Evolutionary conservation across 2,113 vertebrate species (phyloP).

Genomic region (Sinocyclocheilus anophthalmus): DNA sequence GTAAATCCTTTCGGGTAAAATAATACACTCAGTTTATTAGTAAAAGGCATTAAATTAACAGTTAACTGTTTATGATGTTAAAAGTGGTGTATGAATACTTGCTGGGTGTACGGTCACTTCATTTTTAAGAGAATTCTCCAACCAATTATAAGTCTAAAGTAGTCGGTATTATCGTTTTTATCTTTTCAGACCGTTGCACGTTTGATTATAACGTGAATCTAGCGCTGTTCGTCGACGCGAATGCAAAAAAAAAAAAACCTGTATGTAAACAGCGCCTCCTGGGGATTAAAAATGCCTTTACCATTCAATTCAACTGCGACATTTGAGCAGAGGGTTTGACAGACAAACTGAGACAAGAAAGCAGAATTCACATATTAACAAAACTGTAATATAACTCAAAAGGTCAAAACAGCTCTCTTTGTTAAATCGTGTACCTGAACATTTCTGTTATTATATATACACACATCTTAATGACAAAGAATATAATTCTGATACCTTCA

Average conservation of each 20-base stretch:
- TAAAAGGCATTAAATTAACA: background rate
- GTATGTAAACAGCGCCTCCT: constrained; percentile 8
- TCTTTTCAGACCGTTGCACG: no score
- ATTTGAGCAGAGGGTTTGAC: background rate
- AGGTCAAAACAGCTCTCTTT: constrained; percentile 61
- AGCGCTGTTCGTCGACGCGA: background rate
- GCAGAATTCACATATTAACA: constrained; percentile 60
- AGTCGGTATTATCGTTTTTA: background rate
- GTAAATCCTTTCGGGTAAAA: background rate
- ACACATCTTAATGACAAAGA: background rate
- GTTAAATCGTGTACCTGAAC: background rate
- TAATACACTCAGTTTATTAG: background rate
- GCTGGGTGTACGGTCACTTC: background rate
- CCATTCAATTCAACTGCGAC: background rate
- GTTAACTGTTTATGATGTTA: background rate
- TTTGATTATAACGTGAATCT: background rate
- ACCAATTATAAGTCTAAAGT: background rate
- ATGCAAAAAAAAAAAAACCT: background rate
- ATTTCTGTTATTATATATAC: constrained; percentile 1
- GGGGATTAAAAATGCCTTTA: background rate
- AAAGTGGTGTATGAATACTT: background rate
- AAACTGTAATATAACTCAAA: constrained; percentile 71
- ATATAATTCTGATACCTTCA: background rate
- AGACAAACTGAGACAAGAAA: background rate
- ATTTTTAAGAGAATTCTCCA: no score